Base-by-base conservation (phyloP, 2,888 invertebrate species). In the Yponomeuta cagnagella region DNA sequence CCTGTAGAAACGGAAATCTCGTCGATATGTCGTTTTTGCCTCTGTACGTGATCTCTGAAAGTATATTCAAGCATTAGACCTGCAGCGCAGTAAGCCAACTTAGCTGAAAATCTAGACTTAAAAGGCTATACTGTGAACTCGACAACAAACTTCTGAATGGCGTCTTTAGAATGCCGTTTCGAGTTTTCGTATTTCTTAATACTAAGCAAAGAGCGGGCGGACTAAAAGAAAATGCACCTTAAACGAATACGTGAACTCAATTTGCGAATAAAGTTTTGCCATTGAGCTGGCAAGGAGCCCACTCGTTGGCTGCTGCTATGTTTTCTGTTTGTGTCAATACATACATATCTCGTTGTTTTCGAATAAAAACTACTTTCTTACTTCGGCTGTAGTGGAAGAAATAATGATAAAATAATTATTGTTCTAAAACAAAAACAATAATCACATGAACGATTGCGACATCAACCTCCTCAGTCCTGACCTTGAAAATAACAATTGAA, bases 111-210 rank as follows among this genome's bases (percentile, higher is more conserved):
- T 58, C 15, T 58, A 58, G 52, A 70, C 70, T 65, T 48, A 52
- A 48, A 58, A 67, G 63, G 67, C 63, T 67, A 31, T 33, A 70
- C 48, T 12, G 37, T 64, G 33, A 64, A 70, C 33, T 48, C 66
- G 33, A 67, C 70, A 89, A 89, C 88, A 87, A 90, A 91, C 86
- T 89, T 89, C 52, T 80, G 83, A 79, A 80, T 82, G 85, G 85
- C 85, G 87, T 90, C 88, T 89, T 91, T 89, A 89, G 86, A 85
- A 89, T 82, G 80, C 78, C 82, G 87, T 90, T 89, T 88, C 89
- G 88, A 90, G 88, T 88, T 90, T 90, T 90, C 90, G 84, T 87
- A 88, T 91, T 91, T 89, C 90, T 91, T 90, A 91, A 91, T 90
- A 91, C 87, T 84, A 85, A 79, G 81, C 86, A 87, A 79, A 79